A percentile compares a stretch with the other conserved stretches of the same genome.
These are phyloP conservation scores for Furnarius figulus DNA, from an alignment of 2,113 vertebrate genomes.

Conservation along the genomic window DNA sequence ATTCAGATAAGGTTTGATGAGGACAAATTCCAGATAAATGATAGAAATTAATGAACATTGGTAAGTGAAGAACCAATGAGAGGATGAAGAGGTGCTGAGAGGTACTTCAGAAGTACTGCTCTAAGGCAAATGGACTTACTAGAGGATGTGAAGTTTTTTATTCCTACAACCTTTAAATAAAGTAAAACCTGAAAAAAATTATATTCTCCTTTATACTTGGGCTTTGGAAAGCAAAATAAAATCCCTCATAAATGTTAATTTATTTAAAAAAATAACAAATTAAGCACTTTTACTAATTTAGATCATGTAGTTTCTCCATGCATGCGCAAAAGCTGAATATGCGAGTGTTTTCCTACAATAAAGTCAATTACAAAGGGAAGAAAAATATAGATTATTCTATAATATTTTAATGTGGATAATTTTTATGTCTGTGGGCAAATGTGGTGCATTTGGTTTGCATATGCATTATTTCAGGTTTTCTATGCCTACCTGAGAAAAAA, in stretches of 20 bases:
- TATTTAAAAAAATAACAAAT: background rate
- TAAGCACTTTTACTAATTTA: constrained; percentile 1
- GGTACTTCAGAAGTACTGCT: background rate
- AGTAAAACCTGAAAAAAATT: background rate
- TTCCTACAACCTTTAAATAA: background rate
- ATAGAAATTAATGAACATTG: background rate
- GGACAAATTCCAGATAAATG: background rate
- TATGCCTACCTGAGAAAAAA: background rate
- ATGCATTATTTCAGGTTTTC: background rate
- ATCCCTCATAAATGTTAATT: background rate
- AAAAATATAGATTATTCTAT: background rate
- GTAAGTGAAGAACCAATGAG: background rate
- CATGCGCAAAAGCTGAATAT: constrained; percentile 2
- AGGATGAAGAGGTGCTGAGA: background rate
- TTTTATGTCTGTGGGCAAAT: background rate
- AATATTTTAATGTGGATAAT: background rate
- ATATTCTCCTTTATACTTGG: background rate
- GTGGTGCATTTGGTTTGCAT: background rate
- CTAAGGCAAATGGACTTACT: background rate
- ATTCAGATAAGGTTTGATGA: background rate
- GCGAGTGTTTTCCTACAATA: constrained; percentile 10
- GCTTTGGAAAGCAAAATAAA: background rate
- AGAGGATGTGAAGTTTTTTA: background rate
- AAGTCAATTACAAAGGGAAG: constrained; percentile 1
- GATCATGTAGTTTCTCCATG: background rate